Evolutionary conservation across 2,888 invertebrate genomes (phyloP), one percentile per base, ranked within the genome.

Genomic region (Hanleya hanleyi): DNA sequence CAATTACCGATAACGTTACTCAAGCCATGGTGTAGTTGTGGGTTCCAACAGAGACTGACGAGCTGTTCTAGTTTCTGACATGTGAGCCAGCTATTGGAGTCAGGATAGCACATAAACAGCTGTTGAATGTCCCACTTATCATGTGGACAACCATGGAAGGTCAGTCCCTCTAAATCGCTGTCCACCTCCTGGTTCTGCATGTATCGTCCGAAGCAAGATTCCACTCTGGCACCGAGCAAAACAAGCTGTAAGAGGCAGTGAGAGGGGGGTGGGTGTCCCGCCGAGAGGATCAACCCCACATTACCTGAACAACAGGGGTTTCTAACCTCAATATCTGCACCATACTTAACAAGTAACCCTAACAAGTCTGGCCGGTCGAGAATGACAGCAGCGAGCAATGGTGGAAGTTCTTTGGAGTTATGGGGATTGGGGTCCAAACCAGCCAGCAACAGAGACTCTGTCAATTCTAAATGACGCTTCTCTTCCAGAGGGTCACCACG

Each of bases 381-480:
- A 41, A 81, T 78, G 18, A 86, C 57, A 12, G 84, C 83, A 15
- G 82, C 80, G 22, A 87, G 26, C 26, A 87, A 64, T 18, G 87
- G 85, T 18, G 87, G 84, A 62, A 86, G 66, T 47, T 85, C 81
- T 37, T 79, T 73, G 22, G 77, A 69, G 15, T 74, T 64, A 26
- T 71, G 70, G 0, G 77, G 64, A 67, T 83, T 80, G 7, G 80
- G 75, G 22, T 68, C 61, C 15, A 86, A 74, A n/a, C 85, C 85
- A 22, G 76, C 68, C 35, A 78, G 51, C 29, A 86, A 73, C 12
- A 57, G 32, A 57, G 26, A 57, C 12, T 9, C 26, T 12, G 57
- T 57, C 1, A 57, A 15, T 18, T 22, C 4, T 18, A 15, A 22
- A 15, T 32, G 22, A 18, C 29, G 26, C 4, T 22, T 22, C 29